Evolutionary conservation across 2,888 invertebrate genomes (phyloP), one percentile per base, ranked within the genome.

Genomic region (Drosophila prolongata): DNA sequence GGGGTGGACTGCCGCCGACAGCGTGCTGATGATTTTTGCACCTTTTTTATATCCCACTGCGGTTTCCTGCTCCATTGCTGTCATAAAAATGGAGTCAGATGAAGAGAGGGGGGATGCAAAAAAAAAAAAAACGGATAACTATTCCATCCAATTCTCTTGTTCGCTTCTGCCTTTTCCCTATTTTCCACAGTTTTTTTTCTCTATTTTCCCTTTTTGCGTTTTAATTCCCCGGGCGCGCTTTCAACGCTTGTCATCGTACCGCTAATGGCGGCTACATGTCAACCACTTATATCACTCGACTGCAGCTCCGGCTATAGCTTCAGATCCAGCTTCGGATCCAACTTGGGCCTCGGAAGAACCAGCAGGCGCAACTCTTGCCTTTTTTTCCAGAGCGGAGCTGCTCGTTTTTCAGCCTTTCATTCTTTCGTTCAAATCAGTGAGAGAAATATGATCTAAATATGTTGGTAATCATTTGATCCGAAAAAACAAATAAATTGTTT

Each of bases 181-280:
- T 43, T 56, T 65, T 55, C 19, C 42, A 24, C 34, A 53, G 24
- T 50, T 57, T 34, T 53, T n/a, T 10, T 30, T 64, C 53, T 42
- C 40, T 52, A 73, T 82, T 80, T 72, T 43, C 27, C 38, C 27
- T n/a, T 46, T 43, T 64, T 75, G 72, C 81, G 68, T 79, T 87
- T 85, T 79, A 85, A 87, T 85, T 85, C 86, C 83, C 83, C 79
- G 75, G 78, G 82, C 79, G 84, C 77, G 82, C 85, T 81, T 87
- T 87, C 85, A 87, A 84, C 83, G 87, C 84, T 87, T 83, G 82
- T 83, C 84, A 85, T 84, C 87, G 87, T 85, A 84, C 85, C 86
- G 86, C 86, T 88, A 86, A 86, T 86, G 86, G 86, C 86, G 87
- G 88, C 80, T 86, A 80, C 87, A 86, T 86, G 87, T 86, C 86